Base-by-base conservation (phyloP, 1,140 invertebrate genomes). In the Oryzaephilus surinamensis region DNA sequence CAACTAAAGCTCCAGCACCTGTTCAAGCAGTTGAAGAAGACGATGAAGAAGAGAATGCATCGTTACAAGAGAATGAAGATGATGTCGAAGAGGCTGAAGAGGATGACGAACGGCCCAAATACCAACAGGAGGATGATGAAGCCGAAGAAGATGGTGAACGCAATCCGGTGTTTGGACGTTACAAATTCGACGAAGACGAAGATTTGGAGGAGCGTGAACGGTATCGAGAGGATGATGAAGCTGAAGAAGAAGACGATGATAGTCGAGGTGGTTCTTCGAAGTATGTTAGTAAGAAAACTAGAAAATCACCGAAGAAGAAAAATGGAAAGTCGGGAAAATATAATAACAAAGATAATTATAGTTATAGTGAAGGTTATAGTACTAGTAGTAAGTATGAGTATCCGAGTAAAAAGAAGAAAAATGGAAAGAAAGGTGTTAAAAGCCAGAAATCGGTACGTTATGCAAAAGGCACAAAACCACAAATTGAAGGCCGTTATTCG, bases 401-500 rank as follows among this genome's bases (percentile, higher is more conserved):
- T 26, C 15, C 41, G n/a, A 30, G 34, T 30, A 45, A 30, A 29
- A 36, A 45, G 16, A 32, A 41, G n/a, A 52, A 43, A 16, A 39
- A 43, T 18, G 6, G 27, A 4, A 48, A 45, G 24, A 33, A 34
- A 15, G 23, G 8, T 6, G 35, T 8, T 1, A 8, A 4, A 43
- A 38, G 13, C 38, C 44, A 19, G 37, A 40, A 27, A 20, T 16
- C 10, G 41, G 35, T n/a, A n/a, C n/a, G n/a, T n/a, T n/a, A n/a
- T n/a, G n/a, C n/a, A n/a, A n/a, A n/a, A n/a, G n/a, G n/a, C n/a
- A n/a, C n/a, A n/a, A n/a, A n/a, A n/a, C n/a, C n/a, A 12, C 23
- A 27, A 33, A 45, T 55, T 28, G 46, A 55, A 38, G 57, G 51
- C 10, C 48, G 37, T 40, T 32, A 46, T 6, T 57, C 53, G 8